Evolutionary conservation across 2,888 invertebrate species (phyloP).

Genomic region (Amphipoea lucens): DNA sequence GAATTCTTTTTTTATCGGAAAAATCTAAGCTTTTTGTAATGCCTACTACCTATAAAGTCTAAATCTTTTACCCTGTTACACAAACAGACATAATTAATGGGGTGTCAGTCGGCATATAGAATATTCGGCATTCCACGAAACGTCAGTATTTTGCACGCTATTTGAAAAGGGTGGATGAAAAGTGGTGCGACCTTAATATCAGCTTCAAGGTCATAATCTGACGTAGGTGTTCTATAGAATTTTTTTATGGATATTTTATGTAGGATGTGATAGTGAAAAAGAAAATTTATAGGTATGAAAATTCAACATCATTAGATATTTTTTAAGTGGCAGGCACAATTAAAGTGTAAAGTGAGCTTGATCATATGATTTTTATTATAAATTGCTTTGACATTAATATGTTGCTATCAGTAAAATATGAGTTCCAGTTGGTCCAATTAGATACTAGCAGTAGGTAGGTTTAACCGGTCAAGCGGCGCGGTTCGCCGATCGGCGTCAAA

Average conservation of each 20-base stretch:
- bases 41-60: background rate
- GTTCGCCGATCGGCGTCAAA: too few species aligned
- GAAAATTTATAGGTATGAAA: background rate
- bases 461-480: too few species aligned
- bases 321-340: background rate
- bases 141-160: constrained; percentile 12
- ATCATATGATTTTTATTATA: background rate
- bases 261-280: background rate
- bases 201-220: constrained; percentile 18
- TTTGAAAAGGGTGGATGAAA: constrained; percentile 35
- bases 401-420: background rate
- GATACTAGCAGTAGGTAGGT: too few species aligned
- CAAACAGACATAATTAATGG: constrained; percentile 16
- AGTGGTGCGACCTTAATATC: constrained; percentile 16
- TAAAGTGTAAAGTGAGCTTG: background rate
- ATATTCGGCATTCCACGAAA: constrained; percentile 31
- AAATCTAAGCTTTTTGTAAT: background rate
- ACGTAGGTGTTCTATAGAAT: background rate
- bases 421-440: background rate
- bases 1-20: background rate
- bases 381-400: background rate
- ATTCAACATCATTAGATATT: constrained; percentile 7
- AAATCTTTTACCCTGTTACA: constrained; percentile 5
- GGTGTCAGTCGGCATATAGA: constrained; percentile 12
- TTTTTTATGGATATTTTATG: background rate